A percentile compares a stretch with the other conserved stretches of the same genome.
phyloP scores from a whole-genome alignment of 1,140 invertebrate species.

The Tetranychus urticae region DNA sequence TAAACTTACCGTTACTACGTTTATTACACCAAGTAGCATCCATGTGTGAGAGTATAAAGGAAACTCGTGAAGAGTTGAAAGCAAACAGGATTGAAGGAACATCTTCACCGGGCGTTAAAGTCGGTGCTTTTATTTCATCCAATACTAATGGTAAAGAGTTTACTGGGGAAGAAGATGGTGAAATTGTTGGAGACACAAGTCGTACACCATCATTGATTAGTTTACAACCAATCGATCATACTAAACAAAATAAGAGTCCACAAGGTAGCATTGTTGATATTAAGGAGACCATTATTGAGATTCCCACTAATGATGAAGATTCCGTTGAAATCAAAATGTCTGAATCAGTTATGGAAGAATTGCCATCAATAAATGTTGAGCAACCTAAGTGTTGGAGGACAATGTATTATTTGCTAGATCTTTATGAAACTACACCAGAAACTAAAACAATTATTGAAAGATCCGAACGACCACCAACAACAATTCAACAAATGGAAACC shows the following conservation, averaged over 20 bases:
- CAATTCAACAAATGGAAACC: constrained; percentile 2
- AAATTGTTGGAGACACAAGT: not conserved
- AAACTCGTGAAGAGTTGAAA: constrained; percentile 61
- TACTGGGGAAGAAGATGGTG: not conserved
- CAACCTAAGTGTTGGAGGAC: constrained; percentile 79
- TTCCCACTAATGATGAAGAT: not conserved
- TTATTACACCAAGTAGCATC: constrained; percentile 85
- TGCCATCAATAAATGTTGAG: constrained; percentile 13
- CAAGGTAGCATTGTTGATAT: not conserved
- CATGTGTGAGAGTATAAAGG: constrained; percentile 91
- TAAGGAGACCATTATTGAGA: not conserved
- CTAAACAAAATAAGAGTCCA: not conserved
- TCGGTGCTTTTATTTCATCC: not conserved
- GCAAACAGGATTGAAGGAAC: constrained; percentile 24
- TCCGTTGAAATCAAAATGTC: not conserved
- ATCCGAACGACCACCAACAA: not conserved
- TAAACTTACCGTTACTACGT: constrained; percentile 80
- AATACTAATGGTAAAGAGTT: not conserved
- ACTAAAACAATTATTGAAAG: constrained; percentile 50
- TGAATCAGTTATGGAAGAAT: constrained; percentile 4
- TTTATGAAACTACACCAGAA: constrained; percentile 81
- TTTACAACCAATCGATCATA: not conserved
- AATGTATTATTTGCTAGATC: constrained; percentile 66
- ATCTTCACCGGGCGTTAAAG: too few species aligned
- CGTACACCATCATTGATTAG: not conserved